phyloP scores from a whole-genome alignment of 2,888 invertebrate species.

The Laspeyria flexula region DNA sequence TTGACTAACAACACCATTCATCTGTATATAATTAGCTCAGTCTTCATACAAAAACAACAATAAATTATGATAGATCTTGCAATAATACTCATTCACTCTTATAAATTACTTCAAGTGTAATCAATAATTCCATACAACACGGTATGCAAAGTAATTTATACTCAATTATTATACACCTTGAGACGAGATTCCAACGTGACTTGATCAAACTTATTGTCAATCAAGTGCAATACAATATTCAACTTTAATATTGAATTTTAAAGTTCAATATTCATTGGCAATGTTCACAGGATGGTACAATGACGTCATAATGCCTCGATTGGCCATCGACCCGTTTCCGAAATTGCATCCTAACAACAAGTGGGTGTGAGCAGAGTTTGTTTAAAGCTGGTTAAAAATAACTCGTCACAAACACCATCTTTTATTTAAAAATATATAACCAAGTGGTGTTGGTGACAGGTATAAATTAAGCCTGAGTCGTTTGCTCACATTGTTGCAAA shows the following conservation, averaged over 20 bases:
- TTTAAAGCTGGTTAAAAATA: slow-evolving; percentile 7
- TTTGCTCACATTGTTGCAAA: not conserved
- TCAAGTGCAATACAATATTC: slow-evolving; percentile 14
- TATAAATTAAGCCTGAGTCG: not conserved
- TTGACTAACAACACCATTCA: not conserved
- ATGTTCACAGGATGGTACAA: slow-evolving; percentile 1
- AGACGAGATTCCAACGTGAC: slow-evolving; percentile 1
- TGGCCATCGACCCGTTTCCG: slow-evolving; percentile 43
- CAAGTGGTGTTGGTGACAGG: slow-evolving; percentile 2
- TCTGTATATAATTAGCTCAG: slow-evolving; percentile 12
- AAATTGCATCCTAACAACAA: slow-evolving; percentile 38
- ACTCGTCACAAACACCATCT: not conserved
- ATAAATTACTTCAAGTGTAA: slow-evolving; percentile 28
- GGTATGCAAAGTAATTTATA: not conserved
- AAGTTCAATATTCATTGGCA: slow-evolving; percentile 10
- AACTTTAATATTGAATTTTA: slow-evolving; percentile 12
- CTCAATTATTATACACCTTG: not conserved
- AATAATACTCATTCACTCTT: slow-evolving; percentile 32
- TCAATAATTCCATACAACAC: not conserved
- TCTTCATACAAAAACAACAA: slow-evolving; percentile 24
- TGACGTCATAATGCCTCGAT: slow-evolving; percentile 41
- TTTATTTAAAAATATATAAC: slow-evolving; percentile 6
- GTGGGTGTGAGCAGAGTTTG: slow-evolving; percentile 24
- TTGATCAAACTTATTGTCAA: slow-evolving; percentile 10
- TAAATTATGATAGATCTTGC: slow-evolving; percentile 29